Evolutionary conservation across 2,797 vertebrate genomes (phyloP).

Genomic region (Psittacula echo): DNA sequence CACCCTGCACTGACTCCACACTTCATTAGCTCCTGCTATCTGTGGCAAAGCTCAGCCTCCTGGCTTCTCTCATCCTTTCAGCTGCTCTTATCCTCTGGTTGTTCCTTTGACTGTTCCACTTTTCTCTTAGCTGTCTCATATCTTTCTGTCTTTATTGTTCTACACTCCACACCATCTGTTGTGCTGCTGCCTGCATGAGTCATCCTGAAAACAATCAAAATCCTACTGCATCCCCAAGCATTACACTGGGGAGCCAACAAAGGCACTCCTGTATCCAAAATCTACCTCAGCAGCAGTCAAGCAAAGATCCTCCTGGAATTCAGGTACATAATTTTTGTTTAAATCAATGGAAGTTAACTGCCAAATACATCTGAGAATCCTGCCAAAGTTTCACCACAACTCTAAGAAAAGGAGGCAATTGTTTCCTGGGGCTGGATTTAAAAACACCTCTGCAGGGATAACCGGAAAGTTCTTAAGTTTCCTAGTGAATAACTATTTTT

Average conservation of each 20-base stretch:
- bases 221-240: slow-evolving; percentile 4
- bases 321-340: slow-evolving; percentile 41
- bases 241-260: not conserved
- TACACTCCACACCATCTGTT: slow-evolving; percentile 17
- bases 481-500: not conserved
- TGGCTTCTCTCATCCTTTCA: slow-evolving; percentile 16
- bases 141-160: slow-evolving; percentile 40
- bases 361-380: slow-evolving; percentile 10
- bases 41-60: not conserved
- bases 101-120: slow-evolving; percentile 4
- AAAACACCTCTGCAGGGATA: slow-evolving; percentile 48
- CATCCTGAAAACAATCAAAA: slow-evolving; percentile 54
- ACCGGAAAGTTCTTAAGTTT: slow-evolving; percentile 34
- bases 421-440: slow-evolving; percentile 42
- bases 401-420: not conserved
- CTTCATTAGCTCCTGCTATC: slow-evolving; percentile 45
- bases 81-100: not conserved
- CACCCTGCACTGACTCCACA: slow-evolving; percentile 48
- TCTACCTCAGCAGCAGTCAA: slow-evolving; percentile 33
- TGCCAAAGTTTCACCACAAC: slow-evolving; percentile 36
- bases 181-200: slow-evolving; percentile 54
- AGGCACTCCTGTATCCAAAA: slow-evolving; percentile 28
- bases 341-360: slow-evolving; percentile 39
- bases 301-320: slow-evolving; percentile 20
- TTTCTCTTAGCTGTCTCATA: slow-evolving; percentile 21